Evolutionary conservation across 2,797 vertebrate genomes (phyloP), one percentile per base, ranked within the genome.

Genomic region (Apodemus agrarius): DNA sequence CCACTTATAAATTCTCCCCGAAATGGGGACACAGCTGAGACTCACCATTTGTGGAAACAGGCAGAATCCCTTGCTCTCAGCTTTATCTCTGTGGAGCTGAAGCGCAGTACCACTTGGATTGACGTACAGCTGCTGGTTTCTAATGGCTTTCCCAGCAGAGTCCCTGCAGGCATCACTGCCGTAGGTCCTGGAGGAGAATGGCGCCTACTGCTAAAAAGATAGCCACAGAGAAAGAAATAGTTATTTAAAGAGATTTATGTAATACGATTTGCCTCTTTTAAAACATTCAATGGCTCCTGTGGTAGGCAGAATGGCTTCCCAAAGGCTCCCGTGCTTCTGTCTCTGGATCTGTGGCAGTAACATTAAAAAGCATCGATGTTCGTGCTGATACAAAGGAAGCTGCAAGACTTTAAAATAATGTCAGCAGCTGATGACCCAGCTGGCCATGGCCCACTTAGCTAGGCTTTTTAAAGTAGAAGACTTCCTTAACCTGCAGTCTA

Each of bases 1-100:
- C 85, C n/a, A n/a, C 97, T 97, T 98, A 91, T 97, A 98, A 98
- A 98, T 98, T 96, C 96, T 98, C 79, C 96, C 93, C 82, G 93
- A 95, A 98, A 98, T 75, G 84, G 94, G 89, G 97, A 94, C 84
- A 3, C 96, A 97, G 97, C 97, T 98, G 97, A 97, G 97, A 84
- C 72, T 93, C 72, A n/a, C 85, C 83, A 84, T 46, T 91, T 13
- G 26, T 84, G 82, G 93, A 90, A 75, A 26, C 57, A 81, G 89
- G 76, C 61, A 67, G 26, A 54, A 16, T 78, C 95, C 75, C 83
- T 83, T 78, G 34, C n/a, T 83, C 82, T 93, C 49, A 12, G 79
- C 83, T 94, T 81, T 81, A n/a, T 92, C 84, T 72, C 10, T 76
- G 59, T 69, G 59, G 75, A 97, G 65, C 92, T 88, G 49, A 43